Conservation (phyloP, 2,888 invertebrate genomes). For the Lissonota sp. region DNA sequence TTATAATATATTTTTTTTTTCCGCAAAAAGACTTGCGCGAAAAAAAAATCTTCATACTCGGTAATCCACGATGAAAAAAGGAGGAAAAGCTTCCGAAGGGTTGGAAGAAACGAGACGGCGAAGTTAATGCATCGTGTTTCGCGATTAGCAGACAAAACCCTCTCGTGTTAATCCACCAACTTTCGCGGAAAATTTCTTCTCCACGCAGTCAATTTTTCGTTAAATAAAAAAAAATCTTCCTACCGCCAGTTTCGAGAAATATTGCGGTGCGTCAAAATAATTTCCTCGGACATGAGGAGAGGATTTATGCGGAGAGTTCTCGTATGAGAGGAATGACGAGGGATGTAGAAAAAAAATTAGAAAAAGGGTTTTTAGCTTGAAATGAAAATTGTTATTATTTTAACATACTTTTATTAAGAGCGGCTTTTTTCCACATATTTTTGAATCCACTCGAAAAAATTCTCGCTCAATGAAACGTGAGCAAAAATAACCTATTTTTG, state of each 20-base stretch:
- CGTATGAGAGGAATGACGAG: neutral
- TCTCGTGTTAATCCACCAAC: conserved; percentile 10
- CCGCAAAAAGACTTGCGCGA: no score
- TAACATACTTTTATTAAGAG: neutral
- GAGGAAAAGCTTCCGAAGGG: neutral
- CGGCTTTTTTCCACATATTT: conserved; percentile 9
- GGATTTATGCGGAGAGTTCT: neutral
- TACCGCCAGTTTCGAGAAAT: neutral
- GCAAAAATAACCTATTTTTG: neutral
- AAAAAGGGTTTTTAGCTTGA: no score
- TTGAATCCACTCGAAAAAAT: conserved; percentile 51
- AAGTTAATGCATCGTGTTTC: conserved; percentile 59
- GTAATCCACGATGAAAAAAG: no score
- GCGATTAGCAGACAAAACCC: conserved; percentile 58
- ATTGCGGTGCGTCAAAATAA: neutral
- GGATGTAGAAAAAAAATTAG: no score
- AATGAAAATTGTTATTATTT: conserved; percentile 10
- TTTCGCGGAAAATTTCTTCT: conserved; percentile 1
- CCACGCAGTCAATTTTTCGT: conserved; percentile 8
- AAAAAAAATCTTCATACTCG: no score
- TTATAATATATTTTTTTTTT: no score
- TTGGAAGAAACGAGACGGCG: conserved; percentile 2
- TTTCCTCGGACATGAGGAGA: neutral
- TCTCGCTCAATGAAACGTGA: neutral
- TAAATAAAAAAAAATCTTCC: neutral